Percentiles rank a stretch among this genome's conserved stretches.
phyloP scores from a whole-genome alignment of 2,113 vertebrate species.

The Carassius carassius region DNA sequence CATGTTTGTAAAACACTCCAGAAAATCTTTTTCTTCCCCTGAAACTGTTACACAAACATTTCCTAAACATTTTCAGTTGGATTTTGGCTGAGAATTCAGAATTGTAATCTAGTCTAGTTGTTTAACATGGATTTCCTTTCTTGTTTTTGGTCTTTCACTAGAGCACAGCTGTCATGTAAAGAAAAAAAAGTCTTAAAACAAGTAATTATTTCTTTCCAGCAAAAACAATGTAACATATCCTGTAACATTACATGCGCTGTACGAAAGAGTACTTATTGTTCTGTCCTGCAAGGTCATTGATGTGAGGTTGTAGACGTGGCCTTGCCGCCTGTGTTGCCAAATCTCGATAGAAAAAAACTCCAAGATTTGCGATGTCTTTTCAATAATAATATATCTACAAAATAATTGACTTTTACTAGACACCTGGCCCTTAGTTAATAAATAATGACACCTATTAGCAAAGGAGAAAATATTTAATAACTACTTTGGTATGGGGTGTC shows the following conservation, averaged over 20 bases:
- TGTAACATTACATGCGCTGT: neutral
- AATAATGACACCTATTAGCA: no score
- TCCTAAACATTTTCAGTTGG: neutral
- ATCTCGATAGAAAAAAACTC: neutral
- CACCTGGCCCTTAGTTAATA: no score
- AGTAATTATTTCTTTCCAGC: neutral
- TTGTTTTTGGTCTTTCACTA: slow-evolving; percentile 1
- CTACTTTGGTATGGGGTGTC: no score
- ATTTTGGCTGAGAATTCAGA: neutral
- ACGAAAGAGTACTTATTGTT: neutral
- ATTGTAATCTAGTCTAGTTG: neutral
- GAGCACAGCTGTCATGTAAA: neutral
- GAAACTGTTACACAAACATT: slow-evolving; percentile 15
- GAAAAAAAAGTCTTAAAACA: neutral
- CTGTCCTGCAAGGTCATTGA: neutral
- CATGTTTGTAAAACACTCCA: slow-evolving; percentile 78
- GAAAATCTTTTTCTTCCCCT: slow-evolving; percentile 16
- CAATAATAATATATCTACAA: neutral
- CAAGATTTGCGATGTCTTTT: neutral
- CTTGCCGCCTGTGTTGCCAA: neutral
- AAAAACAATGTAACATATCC: no score
- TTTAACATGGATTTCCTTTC: neutral
- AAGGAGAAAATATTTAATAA: no score
- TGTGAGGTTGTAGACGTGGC: neutral
- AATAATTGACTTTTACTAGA: no score